phyloP scores from a whole-genome alignment of 2,797 vertebrate species.

The Sardinella longiceps region DNA sequence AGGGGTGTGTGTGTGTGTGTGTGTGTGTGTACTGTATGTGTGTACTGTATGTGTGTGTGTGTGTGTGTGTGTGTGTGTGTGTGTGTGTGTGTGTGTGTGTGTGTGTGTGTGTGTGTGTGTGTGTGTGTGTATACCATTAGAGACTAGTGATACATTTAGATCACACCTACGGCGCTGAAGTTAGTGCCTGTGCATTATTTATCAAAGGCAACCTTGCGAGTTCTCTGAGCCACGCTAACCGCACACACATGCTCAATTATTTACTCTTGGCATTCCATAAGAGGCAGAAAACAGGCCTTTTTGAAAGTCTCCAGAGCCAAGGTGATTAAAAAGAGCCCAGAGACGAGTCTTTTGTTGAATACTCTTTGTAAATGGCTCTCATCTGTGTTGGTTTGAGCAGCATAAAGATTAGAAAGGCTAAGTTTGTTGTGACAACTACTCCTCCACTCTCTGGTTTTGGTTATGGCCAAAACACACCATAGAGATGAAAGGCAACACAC shows the following conservation, averaged over 20 bases:
- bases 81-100: neutral
- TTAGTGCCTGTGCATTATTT: constrained; percentile 11
- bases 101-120: too few species aligned
- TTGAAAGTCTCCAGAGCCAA: neutral
- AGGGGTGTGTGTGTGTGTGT: neutral
- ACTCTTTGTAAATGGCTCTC: neutral
- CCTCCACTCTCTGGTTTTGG: neutral
- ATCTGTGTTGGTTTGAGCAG: neutral
- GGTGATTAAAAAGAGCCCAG: neutral
- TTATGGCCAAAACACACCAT: neutral
- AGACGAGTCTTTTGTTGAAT: neutral
- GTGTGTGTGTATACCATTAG: neutral
- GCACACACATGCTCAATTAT: neutral
- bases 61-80: neutral
- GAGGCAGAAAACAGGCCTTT: neutral
- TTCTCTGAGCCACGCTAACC: neutral
- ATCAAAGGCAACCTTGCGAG: constrained; percentile 13
- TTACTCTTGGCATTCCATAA: constrained; percentile 14
- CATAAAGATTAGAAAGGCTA: neutral
- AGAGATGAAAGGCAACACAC: neutral
- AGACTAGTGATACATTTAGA: neutral
- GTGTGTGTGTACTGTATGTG: too few species aligned
- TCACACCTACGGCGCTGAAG: neutral
- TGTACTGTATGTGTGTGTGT: too few species aligned
- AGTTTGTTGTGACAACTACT: constrained; percentile 1